Conservation (phyloP, 2,113 vertebrate genomes). For the Hippopotamus amphibius region DNA sequence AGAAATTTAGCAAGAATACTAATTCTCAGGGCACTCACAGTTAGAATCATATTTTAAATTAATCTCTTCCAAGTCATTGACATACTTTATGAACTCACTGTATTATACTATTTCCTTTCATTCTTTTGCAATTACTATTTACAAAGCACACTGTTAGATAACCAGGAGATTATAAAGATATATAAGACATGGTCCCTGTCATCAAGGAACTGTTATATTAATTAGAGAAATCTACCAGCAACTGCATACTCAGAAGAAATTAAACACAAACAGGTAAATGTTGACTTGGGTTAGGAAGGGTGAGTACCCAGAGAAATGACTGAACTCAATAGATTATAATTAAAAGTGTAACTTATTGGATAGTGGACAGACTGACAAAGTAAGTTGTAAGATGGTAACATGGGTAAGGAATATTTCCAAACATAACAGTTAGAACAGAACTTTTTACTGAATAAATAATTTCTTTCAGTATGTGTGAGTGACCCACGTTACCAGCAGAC, state of each 20-base stretch:
- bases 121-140: not conserved
- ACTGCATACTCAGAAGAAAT: not conserved
- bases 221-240: conserved; percentile 16
- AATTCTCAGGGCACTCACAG: not conserved
- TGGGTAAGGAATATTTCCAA: not conserved
- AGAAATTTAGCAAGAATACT: conserved; percentile 30
- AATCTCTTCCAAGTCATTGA: not conserved
- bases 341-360: not conserved
- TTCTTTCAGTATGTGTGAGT: not conserved
- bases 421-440: not conserved
- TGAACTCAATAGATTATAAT: not conserved
- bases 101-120: not conserved
- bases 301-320: not conserved
- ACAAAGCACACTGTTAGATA: not conserved
- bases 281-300: not conserved
- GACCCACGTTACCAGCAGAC: not conserved
- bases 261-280: not conserved
- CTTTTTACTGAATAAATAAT: not conserved
- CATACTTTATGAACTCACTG: not conserved
- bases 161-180: not conserved
- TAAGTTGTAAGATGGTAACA: not conserved
- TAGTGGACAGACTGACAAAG: not conserved
- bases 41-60: not conserved
- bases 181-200: not conserved
- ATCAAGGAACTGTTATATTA: not conserved